Evolutionary conservation across 2,113 vertebrate genomes (phyloP).

Genomic region (Collichthys lucidus): DNA sequence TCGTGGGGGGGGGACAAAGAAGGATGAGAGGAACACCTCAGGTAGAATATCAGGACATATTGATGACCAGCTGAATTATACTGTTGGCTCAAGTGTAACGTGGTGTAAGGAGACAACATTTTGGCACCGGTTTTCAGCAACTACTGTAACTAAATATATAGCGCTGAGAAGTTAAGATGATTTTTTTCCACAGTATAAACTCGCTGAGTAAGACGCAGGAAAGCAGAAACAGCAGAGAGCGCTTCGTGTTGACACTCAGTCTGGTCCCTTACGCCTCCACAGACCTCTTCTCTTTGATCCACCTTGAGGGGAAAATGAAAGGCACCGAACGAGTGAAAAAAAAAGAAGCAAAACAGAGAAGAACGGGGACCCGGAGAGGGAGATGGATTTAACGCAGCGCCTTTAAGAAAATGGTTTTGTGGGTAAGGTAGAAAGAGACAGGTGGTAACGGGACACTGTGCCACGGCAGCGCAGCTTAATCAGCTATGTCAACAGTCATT

Average conservation of each 20-base stretch:
- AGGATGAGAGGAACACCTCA: conserved; percentile 30
- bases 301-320: conserved; percentile 64
- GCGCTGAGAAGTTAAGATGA: neutral
- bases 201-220: neutral
- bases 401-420: conserved; percentile 26
- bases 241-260: conserved; percentile 64
- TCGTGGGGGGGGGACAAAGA: conserved; percentile 19
- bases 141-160: neutral
- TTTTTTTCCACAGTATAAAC: conserved; percentile 18
- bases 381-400: conserved; percentile 10
- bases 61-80: neutral
- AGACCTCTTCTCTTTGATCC: conserved; percentile 67
- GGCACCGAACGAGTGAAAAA: neutral
- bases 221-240: conserved; percentile 33
- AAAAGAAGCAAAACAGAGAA: conserved; percentile 27
- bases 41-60: conserved; percentile 12
- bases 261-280: conserved; percentile 63
- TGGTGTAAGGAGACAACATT: neutral
- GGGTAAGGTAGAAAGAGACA: neutral
- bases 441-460: conserved; percentile 11
- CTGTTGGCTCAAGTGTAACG: neutral
- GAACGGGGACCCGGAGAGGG: conserved; percentile 30
- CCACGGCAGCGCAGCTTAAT: neutral
- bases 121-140: neutral
- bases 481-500: conserved; percentile 32